Evolutionary conservation across 2,797 vertebrate species (phyloP).

Genomic region (Hephaestus fuliginosus): DNA sequence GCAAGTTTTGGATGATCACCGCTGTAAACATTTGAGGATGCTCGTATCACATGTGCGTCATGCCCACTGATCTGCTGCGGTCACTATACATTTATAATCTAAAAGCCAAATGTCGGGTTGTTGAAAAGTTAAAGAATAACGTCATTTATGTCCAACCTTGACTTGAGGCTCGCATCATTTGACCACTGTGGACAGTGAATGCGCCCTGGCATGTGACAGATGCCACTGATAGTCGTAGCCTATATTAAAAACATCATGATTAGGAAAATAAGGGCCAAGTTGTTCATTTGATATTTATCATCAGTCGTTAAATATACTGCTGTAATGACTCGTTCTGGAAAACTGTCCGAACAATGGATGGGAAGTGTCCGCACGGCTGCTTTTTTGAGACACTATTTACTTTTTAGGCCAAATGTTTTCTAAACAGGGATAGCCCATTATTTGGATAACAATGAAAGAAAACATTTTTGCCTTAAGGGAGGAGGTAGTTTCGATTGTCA

Average conservation of each 20-base stretch:
- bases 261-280: background rate
- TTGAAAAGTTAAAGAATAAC: background rate
- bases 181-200: background rate
- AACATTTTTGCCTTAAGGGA: conserved; percentile 74
- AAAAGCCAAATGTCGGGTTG: background rate
- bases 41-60: background rate
- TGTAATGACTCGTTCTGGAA: conserved; percentile 43
- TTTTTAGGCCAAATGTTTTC: conserved; percentile 70
- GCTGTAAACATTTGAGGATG: background rate
- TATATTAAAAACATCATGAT: background rate
- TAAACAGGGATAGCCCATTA: conserved; percentile 74
- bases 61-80: background rate
- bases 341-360: conserved; percentile 67
- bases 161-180: background rate
- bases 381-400: conserved; percentile 74
- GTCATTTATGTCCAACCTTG: background rate
- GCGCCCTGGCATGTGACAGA: background rate
- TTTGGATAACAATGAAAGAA: conserved; percentile 84
- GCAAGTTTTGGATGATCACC: background rate
- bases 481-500: conserved; percentile 81
- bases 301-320: conserved; percentile 14
- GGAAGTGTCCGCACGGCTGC: conserved; percentile 61
- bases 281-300: conserved; percentile 1
- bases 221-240: background rate
- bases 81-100: background rate